Evolutionary conservation across 2,888 invertebrate genomes (phyloP).

Genomic region (Diaperis boleti): DNA sequence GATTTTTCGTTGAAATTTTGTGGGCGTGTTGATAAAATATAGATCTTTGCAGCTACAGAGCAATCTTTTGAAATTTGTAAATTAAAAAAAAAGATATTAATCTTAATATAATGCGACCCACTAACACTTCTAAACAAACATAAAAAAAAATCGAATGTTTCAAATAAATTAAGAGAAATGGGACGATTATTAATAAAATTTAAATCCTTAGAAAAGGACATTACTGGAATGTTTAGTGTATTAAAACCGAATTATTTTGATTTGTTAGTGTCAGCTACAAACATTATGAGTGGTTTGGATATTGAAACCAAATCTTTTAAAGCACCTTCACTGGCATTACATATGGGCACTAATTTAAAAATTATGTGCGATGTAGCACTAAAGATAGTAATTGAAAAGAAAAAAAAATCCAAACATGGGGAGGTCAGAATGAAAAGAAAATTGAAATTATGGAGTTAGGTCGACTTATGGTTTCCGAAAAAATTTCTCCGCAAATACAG

Average conservation of each 20-base stretch:
- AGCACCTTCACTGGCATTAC: constrained; percentile 4
- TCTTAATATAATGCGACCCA: background rate
- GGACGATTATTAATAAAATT: constrained; percentile 1
- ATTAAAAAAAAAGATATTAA: background rate
- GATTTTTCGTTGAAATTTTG: too few relatives aligned
- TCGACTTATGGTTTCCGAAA: constrained; percentile 3
- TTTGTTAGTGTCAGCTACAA: background rate
- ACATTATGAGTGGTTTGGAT: constrained; percentile 9
- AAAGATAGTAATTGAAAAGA: background rate
- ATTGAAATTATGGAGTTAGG: background rate
- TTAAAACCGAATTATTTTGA: constrained; percentile 8
- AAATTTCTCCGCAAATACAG: background rate
- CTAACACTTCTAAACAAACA: constrained; percentile 9
- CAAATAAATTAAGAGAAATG: constrained; percentile 24
- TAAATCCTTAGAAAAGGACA: background rate
- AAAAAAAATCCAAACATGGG: background rate
- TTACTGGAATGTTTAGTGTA: background rate
- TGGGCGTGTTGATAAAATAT: too few relatives aligned
- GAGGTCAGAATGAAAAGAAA: background rate
- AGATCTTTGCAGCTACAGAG: too few relatives aligned
- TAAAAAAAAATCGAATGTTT: constrained; percentile 11
- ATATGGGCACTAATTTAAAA: constrained; percentile 14
- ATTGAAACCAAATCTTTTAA: constrained; percentile 1
- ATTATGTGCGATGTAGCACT: background rate
- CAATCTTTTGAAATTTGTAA: too few relatives aligned